Evolutionary conservation across 2,888 invertebrate genomes (phyloP).

Genomic region (Nipponacmea schrenckii): DNA sequence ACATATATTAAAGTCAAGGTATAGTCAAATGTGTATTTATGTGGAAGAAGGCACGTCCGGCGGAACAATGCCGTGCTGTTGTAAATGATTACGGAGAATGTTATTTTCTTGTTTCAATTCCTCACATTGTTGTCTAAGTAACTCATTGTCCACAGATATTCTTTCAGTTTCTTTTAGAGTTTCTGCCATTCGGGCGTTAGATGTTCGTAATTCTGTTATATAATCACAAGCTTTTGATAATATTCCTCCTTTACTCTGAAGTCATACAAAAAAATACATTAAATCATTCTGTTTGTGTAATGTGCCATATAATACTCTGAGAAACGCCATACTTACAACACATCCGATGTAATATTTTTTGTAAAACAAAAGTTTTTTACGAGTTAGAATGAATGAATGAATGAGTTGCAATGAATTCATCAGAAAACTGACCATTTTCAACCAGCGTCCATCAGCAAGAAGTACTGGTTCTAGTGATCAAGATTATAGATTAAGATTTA

Average conservation of each 20-base stretch:
- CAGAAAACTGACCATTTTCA: too few relatives aligned
- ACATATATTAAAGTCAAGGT: too few relatives aligned
- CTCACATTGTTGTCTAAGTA: conserved; percentile 78
- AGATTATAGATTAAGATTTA: too few relatives aligned
- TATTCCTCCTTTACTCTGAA: conserved; percentile 92
- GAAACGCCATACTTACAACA: too few relatives aligned
- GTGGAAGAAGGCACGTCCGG: conserved; percentile 33
- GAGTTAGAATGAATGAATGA: too few relatives aligned
- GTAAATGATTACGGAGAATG: conserved; percentile 75
- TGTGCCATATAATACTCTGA: too few relatives aligned
- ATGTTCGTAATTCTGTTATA: conserved; percentile 84
- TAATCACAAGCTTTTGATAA: conserved; percentile 95
- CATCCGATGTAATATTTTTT: too few relatives aligned
- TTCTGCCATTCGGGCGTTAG: conserved; percentile 79
- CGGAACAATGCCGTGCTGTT: conserved; percentile 74
- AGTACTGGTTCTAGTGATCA: too few relatives aligned
- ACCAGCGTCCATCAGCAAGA: too few relatives aligned
- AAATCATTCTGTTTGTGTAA: too few relatives aligned
- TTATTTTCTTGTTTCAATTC: conserved; percentile 82
- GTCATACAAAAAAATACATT: conserved; percentile 24
- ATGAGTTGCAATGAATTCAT: too few relatives aligned
- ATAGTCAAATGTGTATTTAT: background rate
- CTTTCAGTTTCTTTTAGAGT: conserved; percentile 79
- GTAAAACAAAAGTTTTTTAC: too few relatives aligned
- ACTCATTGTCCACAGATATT: conserved; percentile 77